phyloP scores from a whole-genome alignment of 2,113 vertebrate species.

The Nestor notabilis region DNA sequence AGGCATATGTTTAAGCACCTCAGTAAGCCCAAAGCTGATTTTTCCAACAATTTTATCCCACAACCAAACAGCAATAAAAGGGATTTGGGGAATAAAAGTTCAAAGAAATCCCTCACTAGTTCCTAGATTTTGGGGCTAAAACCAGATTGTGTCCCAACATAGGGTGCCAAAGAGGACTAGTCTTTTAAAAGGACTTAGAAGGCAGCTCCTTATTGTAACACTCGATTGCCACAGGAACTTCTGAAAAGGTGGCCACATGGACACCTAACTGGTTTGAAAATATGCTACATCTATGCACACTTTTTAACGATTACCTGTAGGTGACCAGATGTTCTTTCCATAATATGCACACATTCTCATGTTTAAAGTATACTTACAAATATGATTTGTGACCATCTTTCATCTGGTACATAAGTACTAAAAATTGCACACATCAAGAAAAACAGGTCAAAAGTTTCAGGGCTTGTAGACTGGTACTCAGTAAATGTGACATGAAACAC shows the following conservation, averaged over 20 bases:
- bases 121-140: not conserved
- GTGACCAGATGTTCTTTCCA: not conserved
- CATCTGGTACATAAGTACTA: not conserved
- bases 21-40: not conserved
- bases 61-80: not conserved
- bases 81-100: not conserved
- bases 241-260: not conserved
- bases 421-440: not conserved
- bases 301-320: not conserved
- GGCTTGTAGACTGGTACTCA: not conserved
- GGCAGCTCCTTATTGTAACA: not conserved
- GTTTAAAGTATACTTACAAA: not conserved
- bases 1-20: not conserved
- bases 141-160: fast-evolving
- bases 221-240: not conserved
- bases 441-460: not conserved
- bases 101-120: not conserved
- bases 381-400: not conserved
- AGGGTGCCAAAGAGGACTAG: not conserved
- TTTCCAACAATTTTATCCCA: not conserved
- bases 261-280: not conserved
- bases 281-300: not conserved
- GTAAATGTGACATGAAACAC: not conserved
- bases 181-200: not conserved
- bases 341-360: not conserved